These are phyloP conservation scores for Matsumurasca onukii DNA, from an alignment of 1,140 invertebrate species.

Conservation along the genomic window DNA sequence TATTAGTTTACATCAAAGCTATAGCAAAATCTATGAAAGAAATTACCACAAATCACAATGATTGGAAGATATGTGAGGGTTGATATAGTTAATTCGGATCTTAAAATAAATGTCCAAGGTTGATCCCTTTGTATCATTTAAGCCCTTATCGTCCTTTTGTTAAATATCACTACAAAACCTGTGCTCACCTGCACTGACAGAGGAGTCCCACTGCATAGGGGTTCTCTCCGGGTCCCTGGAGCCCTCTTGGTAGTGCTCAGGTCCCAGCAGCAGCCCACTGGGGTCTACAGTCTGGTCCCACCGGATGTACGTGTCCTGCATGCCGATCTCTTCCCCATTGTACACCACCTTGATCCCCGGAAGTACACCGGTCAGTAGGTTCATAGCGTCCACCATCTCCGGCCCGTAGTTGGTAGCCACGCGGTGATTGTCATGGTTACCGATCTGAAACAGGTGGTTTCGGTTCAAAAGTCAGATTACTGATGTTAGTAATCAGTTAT, in stretches of 20 bases:
- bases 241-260: slow-evolving; percentile 50
- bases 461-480: neutral
- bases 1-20: neutral
- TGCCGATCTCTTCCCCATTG: slow-evolving; percentile 77
- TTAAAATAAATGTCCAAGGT: neutral
- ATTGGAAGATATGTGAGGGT: too few species aligned
- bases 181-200: slow-evolving; percentile 37
- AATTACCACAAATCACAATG: neutral
- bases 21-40: neutral
- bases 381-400: slow-evolving; percentile 66
- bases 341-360: slow-evolving; percentile 75
- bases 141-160: neutral
- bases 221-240: slow-evolving; percentile 66
- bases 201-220: slow-evolving; percentile 73
- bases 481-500: too few species aligned
- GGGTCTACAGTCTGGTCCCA: slow-evolving; percentile 58
- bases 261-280: slow-evolving; percentile 44
- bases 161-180: neutral
- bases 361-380: slow-evolving; percentile 70
- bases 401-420: slow-evolving; percentile 63
- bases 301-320: slow-evolving; percentile 62
- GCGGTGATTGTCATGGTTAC: slow-evolving; percentile 72
- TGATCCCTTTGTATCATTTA: neutral
- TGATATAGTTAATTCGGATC: neutral
- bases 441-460: slow-evolving; percentile 54